Base-by-base conservation (phyloP, 2,888 invertebrate genomes). In the Watsonalla binaria region DNA sequence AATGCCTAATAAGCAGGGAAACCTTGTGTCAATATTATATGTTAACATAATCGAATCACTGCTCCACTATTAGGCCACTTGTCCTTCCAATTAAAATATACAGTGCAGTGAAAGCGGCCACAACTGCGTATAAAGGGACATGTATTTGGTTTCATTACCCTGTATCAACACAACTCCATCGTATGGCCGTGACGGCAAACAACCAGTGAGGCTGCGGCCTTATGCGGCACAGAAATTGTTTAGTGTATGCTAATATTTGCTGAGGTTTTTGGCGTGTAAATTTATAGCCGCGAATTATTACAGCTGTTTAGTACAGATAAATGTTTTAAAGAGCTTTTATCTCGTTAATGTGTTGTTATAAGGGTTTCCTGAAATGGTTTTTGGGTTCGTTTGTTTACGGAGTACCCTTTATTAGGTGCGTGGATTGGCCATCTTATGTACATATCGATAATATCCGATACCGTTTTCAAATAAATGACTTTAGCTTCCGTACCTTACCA, bases 101-200 rank as follows among this genome's bases (percentile, higher is more conserved):
- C 42, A 42, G 8, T 8, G 11, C 42, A 8, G 11, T 42, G 11
- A 11, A 56, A 46, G 51, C 57, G 7, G 53, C 52, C 52, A 57
- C 37, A 49, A 53, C 53, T 45, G 33, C 11, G 47, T 52, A 42
- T 42, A 54, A 47, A 33, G 57, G 54, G 54, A 60, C 53, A 48
- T 54, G 66, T 74, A 75, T 78, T 77, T 75, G 75, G 72, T 75
- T 78, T 76, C 74, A 76, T 78, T 78, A 75, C 70, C 57, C 63
- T 69, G 67, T 66, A 63, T 66, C 68, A 76, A 78, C 74, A 75
- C 59, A 57, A 49, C 51, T 52, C 54, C 54, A 57, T 62, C 61
- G 57, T 59, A 60, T 69, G 58, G 57, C 56, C 57, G 57, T 61
- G 58, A 45, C 37, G 48, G 58, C 53, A 56, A 57, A 62, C 59